phyloP scores from a whole-genome alignment of 2,888 invertebrate species.

The Catonia carolina region DNA sequence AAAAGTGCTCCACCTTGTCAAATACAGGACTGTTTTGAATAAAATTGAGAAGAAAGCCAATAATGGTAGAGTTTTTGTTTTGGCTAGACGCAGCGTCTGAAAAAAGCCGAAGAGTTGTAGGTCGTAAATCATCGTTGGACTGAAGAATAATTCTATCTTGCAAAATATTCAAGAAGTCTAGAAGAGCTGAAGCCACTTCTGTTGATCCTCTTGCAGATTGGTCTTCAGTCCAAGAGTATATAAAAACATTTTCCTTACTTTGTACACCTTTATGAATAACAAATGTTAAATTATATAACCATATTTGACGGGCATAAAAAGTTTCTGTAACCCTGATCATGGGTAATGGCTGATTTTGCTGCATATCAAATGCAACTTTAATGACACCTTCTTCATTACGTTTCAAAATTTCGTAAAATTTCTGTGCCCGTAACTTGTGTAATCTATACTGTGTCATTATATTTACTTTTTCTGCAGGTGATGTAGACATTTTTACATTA shows the following conservation, averaged over 20 bases:
- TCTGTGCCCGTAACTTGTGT: constrained; percentile 4
- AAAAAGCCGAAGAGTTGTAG: too few species aligned
- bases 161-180: too few species aligned
- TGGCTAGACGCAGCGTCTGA: too few species aligned
- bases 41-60: constrained; percentile 5
- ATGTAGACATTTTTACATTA: not conserved
- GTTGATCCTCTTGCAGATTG: too few species aligned
- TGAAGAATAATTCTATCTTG: too few species aligned
- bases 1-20: not conserved
- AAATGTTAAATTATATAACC: constrained; percentile 21
- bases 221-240: too few species aligned
- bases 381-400: not conserved
- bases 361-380: too few species aligned
- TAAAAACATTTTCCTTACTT: too few species aligned
- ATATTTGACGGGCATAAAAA: constrained; percentile 25
- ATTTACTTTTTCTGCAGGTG: not conserved
- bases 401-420: constrained; percentile 2
- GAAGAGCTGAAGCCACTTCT: too few species aligned
- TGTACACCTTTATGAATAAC: too few species aligned
- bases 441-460: not conserved
- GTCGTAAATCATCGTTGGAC: too few species aligned
- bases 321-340: constrained; percentile 25
- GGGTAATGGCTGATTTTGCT: constrained; percentile 5
- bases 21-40: not conserved
- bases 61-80: too few species aligned